Percentiles rank a stretch among this genome's conserved stretches.
Conservation (phyloP, 2,113 vertebrate genomes). For the Urocynchramus pylzowi region DNA sequence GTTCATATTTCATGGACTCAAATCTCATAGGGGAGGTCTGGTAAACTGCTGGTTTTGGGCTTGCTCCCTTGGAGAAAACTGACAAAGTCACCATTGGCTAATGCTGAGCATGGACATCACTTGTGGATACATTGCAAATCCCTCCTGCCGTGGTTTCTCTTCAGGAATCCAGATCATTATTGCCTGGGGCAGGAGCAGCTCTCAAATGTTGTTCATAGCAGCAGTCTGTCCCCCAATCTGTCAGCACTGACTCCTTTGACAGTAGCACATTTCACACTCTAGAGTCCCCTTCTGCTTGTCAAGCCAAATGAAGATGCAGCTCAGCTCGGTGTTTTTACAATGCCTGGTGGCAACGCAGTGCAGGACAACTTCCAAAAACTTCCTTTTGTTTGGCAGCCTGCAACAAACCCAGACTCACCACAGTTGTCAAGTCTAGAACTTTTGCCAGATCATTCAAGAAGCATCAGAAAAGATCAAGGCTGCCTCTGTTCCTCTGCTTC, state of each 20-base stretch:
- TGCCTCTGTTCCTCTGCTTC: conserved; percentile 10
- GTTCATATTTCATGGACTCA: neutral
- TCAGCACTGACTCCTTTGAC: neutral
- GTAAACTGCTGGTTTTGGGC: neutral
- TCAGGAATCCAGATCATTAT: neutral
- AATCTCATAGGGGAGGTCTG: neutral
- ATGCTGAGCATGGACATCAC: neutral
- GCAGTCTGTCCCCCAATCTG: neutral
- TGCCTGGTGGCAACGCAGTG: neutral
- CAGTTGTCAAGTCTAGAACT: neutral
- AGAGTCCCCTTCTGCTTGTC: neutral
- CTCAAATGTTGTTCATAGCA: neutral
- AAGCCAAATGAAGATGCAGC: conserved; percentile 11
- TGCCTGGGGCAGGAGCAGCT: conserved; percentile 27
- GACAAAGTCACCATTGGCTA: neutral
- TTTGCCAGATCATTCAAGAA: conserved; percentile 26
- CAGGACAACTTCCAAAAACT: neutral
- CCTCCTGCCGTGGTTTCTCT: neutral
- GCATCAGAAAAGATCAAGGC: neutral
- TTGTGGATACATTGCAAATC: neutral
- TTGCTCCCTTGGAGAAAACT: neutral
- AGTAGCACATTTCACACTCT: neutral
- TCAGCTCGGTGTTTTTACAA: neutral
- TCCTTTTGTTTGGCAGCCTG: neutral
- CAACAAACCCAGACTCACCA: neutral